Conservation (phyloP, 2,888 invertebrate species). For the Cactoblastis cactorum region DNA sequence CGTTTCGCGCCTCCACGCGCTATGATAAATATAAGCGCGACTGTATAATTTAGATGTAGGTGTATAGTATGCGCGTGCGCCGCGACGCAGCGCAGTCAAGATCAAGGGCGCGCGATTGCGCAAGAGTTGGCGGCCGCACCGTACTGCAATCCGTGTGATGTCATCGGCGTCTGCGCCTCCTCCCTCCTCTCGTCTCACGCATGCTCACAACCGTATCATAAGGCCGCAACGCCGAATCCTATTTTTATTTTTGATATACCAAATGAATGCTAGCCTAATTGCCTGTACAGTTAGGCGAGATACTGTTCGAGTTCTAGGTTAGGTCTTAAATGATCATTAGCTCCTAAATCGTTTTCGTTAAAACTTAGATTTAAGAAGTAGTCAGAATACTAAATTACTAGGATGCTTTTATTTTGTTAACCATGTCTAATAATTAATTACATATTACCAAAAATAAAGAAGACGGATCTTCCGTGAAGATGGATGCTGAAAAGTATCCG, state of each 20-base stretch:
- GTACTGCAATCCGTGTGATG: constrained; percentile 69
- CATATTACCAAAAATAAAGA: too few relatives aligned
- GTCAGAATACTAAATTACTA: too few relatives aligned
- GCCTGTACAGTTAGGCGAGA: constrained; percentile 14
- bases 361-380: too few relatives aligned
- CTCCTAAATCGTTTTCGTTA: too few relatives aligned
- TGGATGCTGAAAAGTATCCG: too few relatives aligned
- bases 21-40: constrained; percentile 68
- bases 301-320: background rate
- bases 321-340: background rate
- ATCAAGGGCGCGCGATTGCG: constrained; percentile 78
- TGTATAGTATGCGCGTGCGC: constrained; percentile 67
- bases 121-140: constrained; percentile 75
- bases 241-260: constrained; percentile 52
- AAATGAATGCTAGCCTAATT: constrained; percentile 21
- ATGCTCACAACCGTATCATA: constrained; percentile 40
- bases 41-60: constrained; percentile 54
- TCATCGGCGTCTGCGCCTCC: constrained; percentile 63
- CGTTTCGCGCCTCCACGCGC: constrained; percentile 65
- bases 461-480: too few relatives aligned
- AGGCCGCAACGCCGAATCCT: constrained; percentile 68
- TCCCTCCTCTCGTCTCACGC: constrained; percentile 39
- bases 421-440: too few relatives aligned
- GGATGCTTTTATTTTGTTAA: too few relatives aligned
- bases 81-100: constrained; percentile 80